These are phyloP conservation scores for Mormyrops boulengeri DNA, from an alignment of 2,797 vertebrate species.

Conservation along the genomic window DNA sequence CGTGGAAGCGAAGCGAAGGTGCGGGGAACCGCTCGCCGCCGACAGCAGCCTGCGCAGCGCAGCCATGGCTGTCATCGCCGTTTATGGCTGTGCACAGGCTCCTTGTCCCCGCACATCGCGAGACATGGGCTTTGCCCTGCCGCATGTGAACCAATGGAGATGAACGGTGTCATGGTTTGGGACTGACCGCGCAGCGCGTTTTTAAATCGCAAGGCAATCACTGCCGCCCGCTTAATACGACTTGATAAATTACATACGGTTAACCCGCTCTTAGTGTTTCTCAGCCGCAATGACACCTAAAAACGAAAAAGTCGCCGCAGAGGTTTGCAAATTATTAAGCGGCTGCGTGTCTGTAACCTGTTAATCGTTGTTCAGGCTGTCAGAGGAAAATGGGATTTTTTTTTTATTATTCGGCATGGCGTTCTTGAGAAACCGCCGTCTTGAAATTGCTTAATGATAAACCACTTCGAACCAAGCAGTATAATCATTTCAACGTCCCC, in stretches of 20 bases:
- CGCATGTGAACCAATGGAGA: not conserved
- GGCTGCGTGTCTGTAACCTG: not conserved
- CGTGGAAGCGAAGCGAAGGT: conserved; percentile 29
- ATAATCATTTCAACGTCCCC: not conserved
- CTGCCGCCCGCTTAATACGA: not conserved
- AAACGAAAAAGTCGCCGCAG: not conserved
- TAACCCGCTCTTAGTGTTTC: not conserved
- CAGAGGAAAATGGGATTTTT: not conserved
- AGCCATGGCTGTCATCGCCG: conserved; percentile 61
- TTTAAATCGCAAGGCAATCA: not conserved
- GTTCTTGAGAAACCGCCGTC: not conserved
- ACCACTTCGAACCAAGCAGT: not conserved
- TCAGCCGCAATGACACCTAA: not conserved
- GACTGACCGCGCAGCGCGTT: not conserved
- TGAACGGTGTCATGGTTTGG: not conserved
- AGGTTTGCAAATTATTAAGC: not conserved
- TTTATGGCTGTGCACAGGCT: conserved; percentile 27
- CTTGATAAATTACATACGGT: not conserved
- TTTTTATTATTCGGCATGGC: not conserved
- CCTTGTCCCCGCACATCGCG: conserved; percentile 53
- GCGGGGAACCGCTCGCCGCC: conserved; percentile 36
- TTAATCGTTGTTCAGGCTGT: not conserved
- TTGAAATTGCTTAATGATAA: not conserved
- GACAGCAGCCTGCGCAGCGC: conserved; percentile 58
- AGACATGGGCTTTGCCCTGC: conserved; percentile 42